Evolutionary conservation across 1,140 invertebrate genomes (phyloP), one percentile per base, ranked within the genome.

Genomic region (Diprion similis): DNA sequence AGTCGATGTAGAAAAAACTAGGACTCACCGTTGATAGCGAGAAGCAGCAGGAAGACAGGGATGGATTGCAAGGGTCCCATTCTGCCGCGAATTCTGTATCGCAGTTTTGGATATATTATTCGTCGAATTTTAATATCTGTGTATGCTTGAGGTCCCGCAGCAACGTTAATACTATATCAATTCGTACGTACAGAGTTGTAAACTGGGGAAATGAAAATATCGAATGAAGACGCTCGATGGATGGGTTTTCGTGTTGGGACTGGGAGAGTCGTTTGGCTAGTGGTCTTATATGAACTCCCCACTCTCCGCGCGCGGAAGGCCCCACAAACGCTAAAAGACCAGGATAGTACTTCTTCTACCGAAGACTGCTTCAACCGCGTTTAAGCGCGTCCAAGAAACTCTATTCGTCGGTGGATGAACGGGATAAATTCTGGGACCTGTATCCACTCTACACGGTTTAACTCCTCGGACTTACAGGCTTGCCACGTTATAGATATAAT

Each of bases 221-320:
- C 74, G 76, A 80, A 78, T 71, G 83, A 86, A 84, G 85, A 87
- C 84, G 84, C 83, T 85, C 80, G 81, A 82, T 81, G 85, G 86
- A 86, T 86, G 83, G 82, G 86, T 87, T 86, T 87, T 86, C 85
- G 86, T 86, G 84, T 86, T 82, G 83, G 84, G 84, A 86, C 85
- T 87, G 86, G 82, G 82, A 86, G 86, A 87, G 84, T 84, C 82
- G 82, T 85, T 87, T 87, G 84, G 78, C 79, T 82, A 84, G 81
- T 82, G 84, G 83, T 86, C 86, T 87, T 87, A 87, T 87, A 87
- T 86, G 85, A 86, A 78, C 84, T 83, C 86, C 86, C 86, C 86
- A 87, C 86, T 86, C 86, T 84, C 71, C 68, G 19, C 59, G 19
- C 64, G 72, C 79, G 66, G 76, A 75, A 37, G 51, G n/a, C n/a